Conservation (phyloP, 2,888 invertebrate genomes). For the Mythimna ferrago region DNA sequence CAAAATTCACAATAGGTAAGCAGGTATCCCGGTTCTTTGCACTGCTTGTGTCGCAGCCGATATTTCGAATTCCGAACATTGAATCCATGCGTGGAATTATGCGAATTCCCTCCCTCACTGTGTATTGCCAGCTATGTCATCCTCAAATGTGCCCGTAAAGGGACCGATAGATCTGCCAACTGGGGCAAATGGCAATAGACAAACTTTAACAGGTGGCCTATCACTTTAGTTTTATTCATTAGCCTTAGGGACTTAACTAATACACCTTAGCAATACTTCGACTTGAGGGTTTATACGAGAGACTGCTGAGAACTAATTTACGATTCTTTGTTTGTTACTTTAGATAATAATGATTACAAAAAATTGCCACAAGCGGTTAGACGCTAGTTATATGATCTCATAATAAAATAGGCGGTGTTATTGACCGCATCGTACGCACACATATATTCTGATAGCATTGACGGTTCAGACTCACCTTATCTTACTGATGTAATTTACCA, state of each 20-base stretch:
- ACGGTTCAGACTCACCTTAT: slow-evolving; percentile 35
- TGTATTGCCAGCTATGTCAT: slow-evolving; percentile 34
- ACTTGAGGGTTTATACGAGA: slow-evolving; percentile 7
- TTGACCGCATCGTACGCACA: slow-evolving; percentile 48
- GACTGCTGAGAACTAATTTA: slow-evolving; percentile 7
- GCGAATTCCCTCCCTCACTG: slow-evolving; percentile 59
- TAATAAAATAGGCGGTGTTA: slow-evolving; percentile 52
- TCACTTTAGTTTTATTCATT: slow-evolving; percentile 25
- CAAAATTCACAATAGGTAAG: slow-evolving; percentile 60
- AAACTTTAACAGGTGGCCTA: slow-evolving; percentile 47
- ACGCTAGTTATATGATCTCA: slow-evolving; percentile 18
- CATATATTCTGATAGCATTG: slow-evolving; percentile 25
- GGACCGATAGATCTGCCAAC: slow-evolving; percentile 20
- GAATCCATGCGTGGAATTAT: slow-evolving; percentile 67
- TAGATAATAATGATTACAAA: slow-evolving; percentile 25
- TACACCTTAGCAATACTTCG: slow-evolving; percentile 10
- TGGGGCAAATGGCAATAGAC: slow-evolving; percentile 7
- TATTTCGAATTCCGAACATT: slow-evolving; percentile 74
- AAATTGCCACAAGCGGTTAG: slow-evolving; percentile 31
- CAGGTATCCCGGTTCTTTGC: slow-evolving; percentile 65
- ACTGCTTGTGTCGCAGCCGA: slow-evolving; percentile 63
- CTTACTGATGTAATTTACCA: slow-evolving; percentile 53
- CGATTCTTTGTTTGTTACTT: slow-evolving; percentile 33
- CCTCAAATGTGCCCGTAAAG: slow-evolving; percentile 21
- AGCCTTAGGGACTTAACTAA: not conserved